A percentile compares a stretch with the other conserved stretches of the same genome.
These are phyloP conservation scores for Leiothrix lutea DNA, from an alignment of 2,113 vertebrate genomes.

Conservation along the genomic window DNA sequence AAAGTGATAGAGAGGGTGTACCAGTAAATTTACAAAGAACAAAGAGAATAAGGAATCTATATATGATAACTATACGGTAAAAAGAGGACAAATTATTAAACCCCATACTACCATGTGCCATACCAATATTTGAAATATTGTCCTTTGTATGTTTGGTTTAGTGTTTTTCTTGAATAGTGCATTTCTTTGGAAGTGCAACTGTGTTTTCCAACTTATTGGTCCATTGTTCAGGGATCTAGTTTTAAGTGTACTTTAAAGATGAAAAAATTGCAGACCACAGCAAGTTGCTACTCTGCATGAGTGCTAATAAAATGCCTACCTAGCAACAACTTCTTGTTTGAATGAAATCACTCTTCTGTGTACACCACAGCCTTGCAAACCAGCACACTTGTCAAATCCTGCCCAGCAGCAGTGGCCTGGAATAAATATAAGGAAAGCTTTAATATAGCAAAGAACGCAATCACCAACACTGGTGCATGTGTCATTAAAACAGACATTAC, in stretches of 20 bases:
- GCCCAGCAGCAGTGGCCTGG: neutral
- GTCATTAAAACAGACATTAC: neutral
- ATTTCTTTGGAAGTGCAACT: neutral
- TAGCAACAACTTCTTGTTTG: neutral
- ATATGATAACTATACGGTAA: neutral
- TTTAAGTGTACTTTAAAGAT: neutral
- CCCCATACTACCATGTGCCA: neutral
- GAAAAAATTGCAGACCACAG: neutral
- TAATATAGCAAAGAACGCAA: neutral
- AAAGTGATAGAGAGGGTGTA: neutral
- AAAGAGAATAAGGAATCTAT: neutral
- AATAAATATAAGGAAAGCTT: constrained; percentile 5
- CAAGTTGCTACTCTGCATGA: neutral
- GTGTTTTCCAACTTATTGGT: neutral
- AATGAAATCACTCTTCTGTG: neutral
- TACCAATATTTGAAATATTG: neutral
- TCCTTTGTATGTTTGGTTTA: neutral
- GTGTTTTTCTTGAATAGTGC: neutral
- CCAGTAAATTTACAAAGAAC: neutral
- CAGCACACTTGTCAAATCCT: neutral
- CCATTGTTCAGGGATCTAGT: neutral
- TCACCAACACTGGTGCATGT: neutral
- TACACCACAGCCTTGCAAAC: neutral
- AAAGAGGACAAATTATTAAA: neutral
- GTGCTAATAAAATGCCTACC: constrained; percentile 6